These are phyloP conservation scores for Gyps fulvus DNA, from an alignment of 2,113 vertebrate species.

Conservation along the genomic window DNA sequence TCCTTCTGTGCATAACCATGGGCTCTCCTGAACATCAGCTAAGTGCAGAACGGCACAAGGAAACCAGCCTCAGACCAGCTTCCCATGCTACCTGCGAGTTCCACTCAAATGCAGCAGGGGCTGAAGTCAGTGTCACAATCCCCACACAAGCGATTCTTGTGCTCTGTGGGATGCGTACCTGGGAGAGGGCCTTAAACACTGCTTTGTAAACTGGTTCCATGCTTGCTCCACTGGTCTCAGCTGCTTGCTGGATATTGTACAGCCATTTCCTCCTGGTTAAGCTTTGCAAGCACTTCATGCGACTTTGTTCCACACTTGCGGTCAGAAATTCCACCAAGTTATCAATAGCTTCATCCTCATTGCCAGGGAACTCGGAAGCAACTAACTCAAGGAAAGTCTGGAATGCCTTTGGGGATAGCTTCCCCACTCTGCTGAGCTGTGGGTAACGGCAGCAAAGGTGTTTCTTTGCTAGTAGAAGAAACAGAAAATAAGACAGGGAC, in stretches of 20 bases:
- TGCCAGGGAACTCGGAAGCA: slow-evolving; percentile 56
- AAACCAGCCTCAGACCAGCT: background rate
- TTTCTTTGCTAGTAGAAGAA: slow-evolving; percentile 3
- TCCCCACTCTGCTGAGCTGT: slow-evolving; percentile 43
- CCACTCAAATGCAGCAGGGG: background rate
- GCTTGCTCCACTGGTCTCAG: slow-evolving; percentile 53
- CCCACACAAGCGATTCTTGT: background rate
- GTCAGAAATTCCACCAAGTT: slow-evolving; percentile 72
- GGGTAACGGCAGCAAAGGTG: slow-evolving; percentile 26
- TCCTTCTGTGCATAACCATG: background rate
- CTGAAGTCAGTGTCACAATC: background rate
- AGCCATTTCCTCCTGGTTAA: slow-evolving; percentile 72
- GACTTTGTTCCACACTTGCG: slow-evolving; percentile 8
- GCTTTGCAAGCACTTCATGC: background rate
- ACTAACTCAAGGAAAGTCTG: slow-evolving; percentile 69
- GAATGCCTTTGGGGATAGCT: slow-evolving; percentile 66
- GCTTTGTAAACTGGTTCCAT: slow-evolving; percentile 67
- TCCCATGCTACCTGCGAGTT: background rate
- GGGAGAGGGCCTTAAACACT: slow-evolving; percentile 68
- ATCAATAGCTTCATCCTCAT: slow-evolving; percentile 60
- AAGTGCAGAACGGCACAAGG: background rate
- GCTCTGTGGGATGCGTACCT: slow-evolving; percentile 47
- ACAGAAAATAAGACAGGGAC: background rate
- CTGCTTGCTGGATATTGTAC: slow-evolving; percentile 58
- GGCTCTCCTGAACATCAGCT: background rate